phyloP scores from a whole-genome alignment of 1,140 invertebrate species.

The Pomacea maculata region DNA sequence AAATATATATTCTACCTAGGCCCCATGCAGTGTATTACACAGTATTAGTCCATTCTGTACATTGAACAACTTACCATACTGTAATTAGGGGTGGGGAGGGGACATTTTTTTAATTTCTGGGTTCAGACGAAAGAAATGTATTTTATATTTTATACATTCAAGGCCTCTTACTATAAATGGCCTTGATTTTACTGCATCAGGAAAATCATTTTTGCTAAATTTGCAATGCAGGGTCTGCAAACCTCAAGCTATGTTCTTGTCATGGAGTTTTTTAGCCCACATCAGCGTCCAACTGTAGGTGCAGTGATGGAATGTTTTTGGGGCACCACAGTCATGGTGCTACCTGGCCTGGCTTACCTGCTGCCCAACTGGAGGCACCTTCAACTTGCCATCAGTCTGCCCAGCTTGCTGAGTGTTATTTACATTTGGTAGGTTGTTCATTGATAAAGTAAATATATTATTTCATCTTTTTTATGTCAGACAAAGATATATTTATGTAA shows the following conservation, averaged over 20 bases:
- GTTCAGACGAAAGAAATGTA: too few species aligned
- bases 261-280: constrained; percentile 64
- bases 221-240: constrained; percentile 49
- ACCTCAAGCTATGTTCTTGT: constrained; percentile 51
- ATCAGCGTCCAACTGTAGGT: constrained; percentile 64
- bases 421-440: constrained; percentile 51
- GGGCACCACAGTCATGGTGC: constrained; percentile 58
- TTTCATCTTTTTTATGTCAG: too few species aligned
- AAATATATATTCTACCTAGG: too few species aligned
- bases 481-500: too few species aligned
- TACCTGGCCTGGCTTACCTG: constrained; percentile 62
- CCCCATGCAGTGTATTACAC: too few species aligned
- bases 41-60: too few species aligned
- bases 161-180: too few species aligned
- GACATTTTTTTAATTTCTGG: too few species aligned
- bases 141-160: too few species aligned
- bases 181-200: too few species aligned
- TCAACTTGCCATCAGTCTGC: constrained; percentile 58
- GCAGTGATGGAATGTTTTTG: constrained; percentile 66
- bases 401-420: constrained; percentile 40
- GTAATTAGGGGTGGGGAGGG: too few species aligned
- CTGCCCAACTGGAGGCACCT: constrained; percentile 65
- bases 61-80: too few species aligned
- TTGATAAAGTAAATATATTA: background rate
- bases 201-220: background rate